Evolutionary conservation across 2,797 vertebrate species (phyloP), one percentile per base, ranked within the genome.

Genomic region (Myripristis murdjan): DNA sequence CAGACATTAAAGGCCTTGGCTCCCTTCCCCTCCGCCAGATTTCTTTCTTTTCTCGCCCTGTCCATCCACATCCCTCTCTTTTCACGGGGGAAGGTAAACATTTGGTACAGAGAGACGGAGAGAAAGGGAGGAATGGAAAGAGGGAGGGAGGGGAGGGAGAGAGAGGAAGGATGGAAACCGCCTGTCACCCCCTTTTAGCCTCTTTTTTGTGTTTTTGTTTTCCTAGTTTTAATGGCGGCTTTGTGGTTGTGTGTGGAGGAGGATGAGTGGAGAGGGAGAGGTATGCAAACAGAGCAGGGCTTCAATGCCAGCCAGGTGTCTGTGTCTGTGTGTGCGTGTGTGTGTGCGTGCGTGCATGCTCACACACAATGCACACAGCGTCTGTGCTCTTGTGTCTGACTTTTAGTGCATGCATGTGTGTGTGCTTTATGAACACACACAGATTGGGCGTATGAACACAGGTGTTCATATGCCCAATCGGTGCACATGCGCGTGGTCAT

Each of bases 1-100:
- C 91, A 91, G 93, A 94, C 94, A 92, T 94, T 94, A 95, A 94
- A 96, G 94, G 85, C 88, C 79, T 90, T 95, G 95, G 96, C 95
- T 92, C 74, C 47, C 55, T 84, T 94, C 94, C 94, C 93, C 90
- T 88, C 35, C 10, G 78, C 84, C 93, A 96, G 93, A 94, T 94
- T 95, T 96, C 93, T 94, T 94, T 95, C 85, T 85, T 92, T 93
- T 90, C 87, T 91, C 86, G 81, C 85, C 85, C 82, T 82, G 85
- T 83, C 75, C 85, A 77, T 89, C 82, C 82, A 84, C 80, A 83
- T 92, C 91, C 83, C 87, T 91, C 89, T 88, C 85, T 92, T 91
- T 90, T 86, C 75, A 88, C 56, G 14, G 64, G 46, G 55, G 84
- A 86, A 80, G 87, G 90, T 91, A 91, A 93, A 93, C 91, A 93